phyloP scores from a whole-genome alignment of 2,113 vertebrate genomes.

The Protobothrops mucrosquamatus region DNA sequence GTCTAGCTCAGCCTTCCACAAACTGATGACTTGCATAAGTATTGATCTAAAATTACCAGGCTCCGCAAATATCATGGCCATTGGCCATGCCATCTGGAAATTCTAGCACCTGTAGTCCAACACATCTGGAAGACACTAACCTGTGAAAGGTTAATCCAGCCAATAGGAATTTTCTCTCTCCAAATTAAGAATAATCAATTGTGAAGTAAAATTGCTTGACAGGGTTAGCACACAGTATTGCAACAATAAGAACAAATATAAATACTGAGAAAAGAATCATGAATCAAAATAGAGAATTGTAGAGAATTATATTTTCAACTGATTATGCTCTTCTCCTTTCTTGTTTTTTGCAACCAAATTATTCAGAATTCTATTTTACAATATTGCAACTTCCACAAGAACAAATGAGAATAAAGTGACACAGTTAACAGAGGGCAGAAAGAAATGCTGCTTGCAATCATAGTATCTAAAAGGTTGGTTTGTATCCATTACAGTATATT shows the following conservation, averaged over 20 bases:
- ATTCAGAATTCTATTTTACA: fast-evolving
- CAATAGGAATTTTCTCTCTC: neutral
- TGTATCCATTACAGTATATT: fast-evolving
- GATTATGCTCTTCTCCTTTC: neutral
- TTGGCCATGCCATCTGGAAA: neutral
- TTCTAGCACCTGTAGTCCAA: neutral
- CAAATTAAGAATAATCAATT: neutral
- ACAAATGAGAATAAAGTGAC: neutral
- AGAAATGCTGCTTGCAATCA: neutral
- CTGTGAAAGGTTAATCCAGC: neutral
- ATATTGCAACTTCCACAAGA: neutral
- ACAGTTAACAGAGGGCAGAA: neutral
- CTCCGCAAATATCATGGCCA: neutral
- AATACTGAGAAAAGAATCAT: conserved; percentile 9
- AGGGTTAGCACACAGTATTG: neutral
- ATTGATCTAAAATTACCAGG: neutral
- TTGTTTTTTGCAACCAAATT: conserved; percentile 5
- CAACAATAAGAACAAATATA: neutral
- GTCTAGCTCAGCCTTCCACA: neutral
- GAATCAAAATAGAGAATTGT: conserved; percentile 23
- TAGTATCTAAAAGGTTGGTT: neutral
- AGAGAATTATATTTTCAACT: neutral
- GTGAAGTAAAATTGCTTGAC: neutral
- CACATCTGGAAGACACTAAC: neutral
- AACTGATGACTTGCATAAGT: neutral